A percentile compares a stretch with the other conserved stretches of the same genome.
phyloP scores from a whole-genome alignment of 2,797 vertebrate species.

The Euthynnus affinis region DNA sequence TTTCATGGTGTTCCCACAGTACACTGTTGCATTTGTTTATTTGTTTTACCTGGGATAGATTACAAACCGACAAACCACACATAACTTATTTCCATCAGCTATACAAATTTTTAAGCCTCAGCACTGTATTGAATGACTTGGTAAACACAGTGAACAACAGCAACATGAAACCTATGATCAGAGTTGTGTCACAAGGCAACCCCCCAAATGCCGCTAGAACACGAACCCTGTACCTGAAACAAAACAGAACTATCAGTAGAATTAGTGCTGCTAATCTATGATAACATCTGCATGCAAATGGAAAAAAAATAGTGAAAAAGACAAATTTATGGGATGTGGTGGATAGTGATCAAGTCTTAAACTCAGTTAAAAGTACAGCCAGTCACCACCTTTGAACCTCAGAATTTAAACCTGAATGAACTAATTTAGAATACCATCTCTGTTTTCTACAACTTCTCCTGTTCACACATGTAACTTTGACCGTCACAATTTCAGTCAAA shows the following conservation, averaged over 20 bases:
- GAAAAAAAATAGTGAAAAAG: too few relatives aligned
- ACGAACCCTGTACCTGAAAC: conserved; percentile 10
- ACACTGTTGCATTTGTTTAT: conserved; percentile 26
- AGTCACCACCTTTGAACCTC: neutral
- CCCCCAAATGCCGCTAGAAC: neutral
- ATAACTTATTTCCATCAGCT: neutral
- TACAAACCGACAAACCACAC: conserved; percentile 11
- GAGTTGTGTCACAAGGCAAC: neutral
- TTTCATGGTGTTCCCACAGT: conserved; percentile 35
- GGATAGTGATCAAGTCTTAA: neutral
- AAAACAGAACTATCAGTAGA: conserved; percentile 1
- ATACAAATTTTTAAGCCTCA: neutral
- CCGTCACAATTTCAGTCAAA: too few relatives aligned
- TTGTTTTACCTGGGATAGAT: neutral
- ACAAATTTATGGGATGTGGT: neutral
- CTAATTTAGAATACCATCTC: too few relatives aligned
- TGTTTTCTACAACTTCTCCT: too few relatives aligned
- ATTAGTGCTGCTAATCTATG: neutral
- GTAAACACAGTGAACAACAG: conserved; percentile 2
- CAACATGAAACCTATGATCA: neutral
- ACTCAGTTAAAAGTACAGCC: neutral
- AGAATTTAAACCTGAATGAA: too few relatives aligned
- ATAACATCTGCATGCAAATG: too few relatives aligned
- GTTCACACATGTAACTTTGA: too few relatives aligned
- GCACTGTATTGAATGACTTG: neutral